Conservation (phyloP, 2,113 vertebrate genomes). For the Tenrec ecaudatus region DNA sequence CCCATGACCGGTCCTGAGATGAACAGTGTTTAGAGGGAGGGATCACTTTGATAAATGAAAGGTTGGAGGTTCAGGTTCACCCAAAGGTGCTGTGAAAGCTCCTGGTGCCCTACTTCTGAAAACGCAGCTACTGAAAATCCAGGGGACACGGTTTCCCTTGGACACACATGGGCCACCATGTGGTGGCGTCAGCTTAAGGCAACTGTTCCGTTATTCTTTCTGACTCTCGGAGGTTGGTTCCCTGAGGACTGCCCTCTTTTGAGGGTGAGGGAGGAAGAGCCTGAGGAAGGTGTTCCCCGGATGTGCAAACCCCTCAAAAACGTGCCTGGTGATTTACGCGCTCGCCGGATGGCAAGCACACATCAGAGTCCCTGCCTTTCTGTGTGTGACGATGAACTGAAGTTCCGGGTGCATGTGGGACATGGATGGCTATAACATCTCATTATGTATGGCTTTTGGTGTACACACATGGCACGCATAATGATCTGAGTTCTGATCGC, state of each 20-base stretch:
- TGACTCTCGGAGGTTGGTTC: neutral
- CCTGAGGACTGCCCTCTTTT: neutral
- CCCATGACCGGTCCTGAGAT: accelerated
- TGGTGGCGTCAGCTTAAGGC: neutral
- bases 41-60: neutral
- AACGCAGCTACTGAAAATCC: neutral
- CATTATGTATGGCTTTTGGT: neutral
- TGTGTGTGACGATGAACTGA: accelerated
- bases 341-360: neutral
- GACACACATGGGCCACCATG: neutral
- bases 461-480: accelerated
- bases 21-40: accelerated
- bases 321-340: accelerated
- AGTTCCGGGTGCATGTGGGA: accelerated
- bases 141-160: neutral
- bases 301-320: too few species aligned
- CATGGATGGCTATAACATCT: accelerated
- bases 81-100: neutral
- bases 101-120: neutral
- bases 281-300: accelerated
- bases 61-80: neutral
- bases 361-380: accelerated
- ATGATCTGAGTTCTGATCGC: neutral
- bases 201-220: neutral
- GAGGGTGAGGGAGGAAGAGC: accelerated